These are phyloP conservation scores for Oxyruncus cristatus DNA, from an alignment of 2,113 vertebrate genomes.

Conservation along the genomic window DNA sequence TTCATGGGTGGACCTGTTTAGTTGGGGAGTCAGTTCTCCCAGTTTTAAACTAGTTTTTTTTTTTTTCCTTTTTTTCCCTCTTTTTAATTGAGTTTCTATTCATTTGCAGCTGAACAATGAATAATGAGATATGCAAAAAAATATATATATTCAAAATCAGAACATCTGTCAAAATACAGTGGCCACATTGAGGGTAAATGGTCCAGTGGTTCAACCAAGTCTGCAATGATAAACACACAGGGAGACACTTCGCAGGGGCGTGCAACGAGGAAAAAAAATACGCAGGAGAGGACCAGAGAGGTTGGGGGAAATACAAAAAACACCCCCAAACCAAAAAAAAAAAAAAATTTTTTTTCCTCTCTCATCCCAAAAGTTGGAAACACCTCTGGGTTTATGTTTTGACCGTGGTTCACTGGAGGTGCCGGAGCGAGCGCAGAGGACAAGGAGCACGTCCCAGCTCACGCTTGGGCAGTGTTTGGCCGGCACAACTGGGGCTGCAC, in stretches of 20 bases:
- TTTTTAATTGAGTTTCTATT: conserved; percentile 12
- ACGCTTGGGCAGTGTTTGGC: background rate
- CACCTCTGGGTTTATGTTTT: background rate
- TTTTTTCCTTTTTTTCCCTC: background rate
- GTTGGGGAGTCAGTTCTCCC: conserved; percentile 33
- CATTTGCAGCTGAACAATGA: background rate
- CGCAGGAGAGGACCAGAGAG: background rate
- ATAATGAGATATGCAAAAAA: conserved; percentile 18
- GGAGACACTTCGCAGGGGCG: conserved; percentile 1
- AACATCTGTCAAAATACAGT: conserved; percentile 54
- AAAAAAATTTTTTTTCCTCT: background rate
- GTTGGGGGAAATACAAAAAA: background rate
- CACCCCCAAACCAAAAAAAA: background rate
- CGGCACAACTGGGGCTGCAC: background rate
- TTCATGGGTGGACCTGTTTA: conserved; percentile 58
- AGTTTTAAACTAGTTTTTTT: background rate
- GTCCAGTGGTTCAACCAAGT: conserved; percentile 18
- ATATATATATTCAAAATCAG: conserved; percentile 13
- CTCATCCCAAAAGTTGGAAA: background rate
- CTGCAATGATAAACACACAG: conserved; percentile 67
- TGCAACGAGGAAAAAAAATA: background rate
- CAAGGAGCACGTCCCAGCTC: background rate
- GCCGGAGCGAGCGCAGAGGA: background rate
- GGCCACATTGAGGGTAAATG: background rate
- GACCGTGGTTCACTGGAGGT: background rate